Conservation (phyloP, 2,888 invertebrate species). For the Psylliodes chrysocephalus region DNA sequence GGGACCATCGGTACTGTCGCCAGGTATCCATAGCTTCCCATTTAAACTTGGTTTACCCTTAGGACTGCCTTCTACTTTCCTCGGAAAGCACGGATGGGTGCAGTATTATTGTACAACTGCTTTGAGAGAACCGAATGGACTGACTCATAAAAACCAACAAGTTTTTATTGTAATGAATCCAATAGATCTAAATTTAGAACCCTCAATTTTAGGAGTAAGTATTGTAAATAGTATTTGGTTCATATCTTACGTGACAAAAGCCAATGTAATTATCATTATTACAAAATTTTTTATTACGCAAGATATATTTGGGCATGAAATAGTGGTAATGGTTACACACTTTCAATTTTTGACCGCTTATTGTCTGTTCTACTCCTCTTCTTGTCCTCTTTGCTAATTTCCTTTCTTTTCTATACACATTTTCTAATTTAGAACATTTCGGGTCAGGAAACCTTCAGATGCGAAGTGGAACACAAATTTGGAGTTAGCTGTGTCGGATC, state of each 20-base stretch:
- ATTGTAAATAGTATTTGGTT: neutral
- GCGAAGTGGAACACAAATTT: constrained; percentile 90
- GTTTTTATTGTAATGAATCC: constrained; percentile 98
- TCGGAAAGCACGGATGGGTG: constrained; percentile 95
- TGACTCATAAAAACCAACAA: constrained; percentile 94
- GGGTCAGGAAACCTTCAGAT: constrained; percentile 85
- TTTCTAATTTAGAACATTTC: constrained; percentile 60
- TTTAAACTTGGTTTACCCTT: constrained; percentile 91
- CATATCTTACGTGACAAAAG: neutral
- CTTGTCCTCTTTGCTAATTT: constrained; percentile 41
- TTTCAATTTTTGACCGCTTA: constrained; percentile 11
- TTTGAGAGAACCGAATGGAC: constrained; percentile 85
- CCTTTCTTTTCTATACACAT: constrained; percentile 40
- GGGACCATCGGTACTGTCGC: constrained; percentile 84
- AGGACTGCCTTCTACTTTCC: constrained; percentile 90
- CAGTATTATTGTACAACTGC: constrained; percentile 95
- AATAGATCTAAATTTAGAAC: constrained; percentile 90
- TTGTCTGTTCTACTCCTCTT: constrained; percentile 31
- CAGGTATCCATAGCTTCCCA: constrained; percentile 94
- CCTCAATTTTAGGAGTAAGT: constrained; percentile 86
- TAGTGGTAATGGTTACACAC: neutral
- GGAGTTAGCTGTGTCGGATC: constrained; percentile 90
- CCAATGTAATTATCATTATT: neutral
- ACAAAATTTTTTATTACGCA: neutral
- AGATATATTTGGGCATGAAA: constrained; percentile 6